Base-by-base conservation (phyloP, 2,113 vertebrate species). In the Mustela lutreola region DNA sequence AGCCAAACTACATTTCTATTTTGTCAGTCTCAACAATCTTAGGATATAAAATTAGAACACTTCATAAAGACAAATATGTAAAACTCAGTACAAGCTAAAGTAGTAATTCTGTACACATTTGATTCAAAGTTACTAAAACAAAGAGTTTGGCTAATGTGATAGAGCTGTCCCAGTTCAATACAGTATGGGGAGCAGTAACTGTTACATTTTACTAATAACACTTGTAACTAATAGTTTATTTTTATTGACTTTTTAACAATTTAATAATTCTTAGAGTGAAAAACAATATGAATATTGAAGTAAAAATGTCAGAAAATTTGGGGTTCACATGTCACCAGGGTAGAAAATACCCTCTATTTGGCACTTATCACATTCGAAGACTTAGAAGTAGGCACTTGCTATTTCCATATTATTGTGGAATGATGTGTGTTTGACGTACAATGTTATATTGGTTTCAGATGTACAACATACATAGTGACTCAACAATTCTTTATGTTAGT, bases 1-100 rank as follows among this genome's bases (percentile, higher is more conserved):
- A 87, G 39, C 48, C 33, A 87, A 45, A 42, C 24, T 82, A 31
- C 42, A 39, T 93, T 93, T 91, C 48, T 62, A 3, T 93, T 91
- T 95, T 97, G 21, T 96, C 12, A 91, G 6, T 89, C 7, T 90
- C 11, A 96, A 10, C 11, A 96, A 7, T 85, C 24, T 85, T 93
- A 70, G 39, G 53, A 73, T 89, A 65, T 2, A n/a, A 85, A 82
- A 63, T 75, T 75, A 91, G 65, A 85, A 50, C 10, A 86, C 10
- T 95, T 90, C 31, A 11, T 90, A 84, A 90, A 87, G 58, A 70
- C 45, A 83, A 82, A 89, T 78, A 31, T 48, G 7, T 87, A 67
- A 96, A 96, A 56, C n/a, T 82, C n/a, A 81, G 2, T 93, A 18
- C 60, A 76, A 73, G 15, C 67, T 86, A 70, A 90, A 53, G 22